Evolutionary conservation across 2,113 vertebrate species (phyloP).

Genomic region (Rhynchomys soricoides): DNA sequence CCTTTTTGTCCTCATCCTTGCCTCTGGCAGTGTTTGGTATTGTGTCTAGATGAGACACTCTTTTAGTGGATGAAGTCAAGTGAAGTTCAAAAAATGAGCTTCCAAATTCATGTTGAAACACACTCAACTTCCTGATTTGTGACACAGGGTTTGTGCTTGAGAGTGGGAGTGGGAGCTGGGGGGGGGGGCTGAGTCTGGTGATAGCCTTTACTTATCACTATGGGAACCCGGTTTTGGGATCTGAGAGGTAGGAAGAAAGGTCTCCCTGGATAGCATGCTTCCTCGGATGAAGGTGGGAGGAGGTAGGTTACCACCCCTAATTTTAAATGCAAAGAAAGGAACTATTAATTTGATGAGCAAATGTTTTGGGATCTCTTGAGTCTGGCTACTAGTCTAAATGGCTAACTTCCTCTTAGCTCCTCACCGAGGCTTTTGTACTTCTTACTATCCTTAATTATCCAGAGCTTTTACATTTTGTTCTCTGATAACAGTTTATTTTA

Average conservation of each 20-base stretch:
- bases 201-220: slow-evolving; percentile 70
- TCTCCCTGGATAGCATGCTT: not conserved
- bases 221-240: slow-evolving; percentile 61
- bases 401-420: slow-evolving; percentile 30
- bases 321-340: slow-evolving; percentile 65
- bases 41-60: slow-evolving; percentile 5
- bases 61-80: slow-evolving; percentile 68
- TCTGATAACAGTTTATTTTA: slow-evolving; percentile 27
- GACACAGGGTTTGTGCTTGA: not conserved
- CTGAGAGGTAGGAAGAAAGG: slow-evolving; percentile 37
- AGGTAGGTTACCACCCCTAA: not conserved
- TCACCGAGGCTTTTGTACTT: not conserved
- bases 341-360: slow-evolving; percentile 53
- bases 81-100: slow-evolving; percentile 61
- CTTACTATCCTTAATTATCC: slow-evolving; percentile 46
- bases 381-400: slow-evolving; percentile 34
- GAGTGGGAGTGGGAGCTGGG: not conserved
- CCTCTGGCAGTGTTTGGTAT: not conserved
- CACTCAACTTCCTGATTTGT: slow-evolving; percentile 39
- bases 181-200: slow-evolving; percentile 57
- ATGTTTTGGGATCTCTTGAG: not conserved
- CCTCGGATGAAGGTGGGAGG: not conserved
- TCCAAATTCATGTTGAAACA: slow-evolving; percentile 57
- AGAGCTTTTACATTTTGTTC: slow-evolving; percentile 58
- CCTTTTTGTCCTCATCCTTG: slow-evolving; percentile 38